Base-by-base conservation (phyloP, 2,113 vertebrate species). In the Rafetus swinhoei region DNA sequence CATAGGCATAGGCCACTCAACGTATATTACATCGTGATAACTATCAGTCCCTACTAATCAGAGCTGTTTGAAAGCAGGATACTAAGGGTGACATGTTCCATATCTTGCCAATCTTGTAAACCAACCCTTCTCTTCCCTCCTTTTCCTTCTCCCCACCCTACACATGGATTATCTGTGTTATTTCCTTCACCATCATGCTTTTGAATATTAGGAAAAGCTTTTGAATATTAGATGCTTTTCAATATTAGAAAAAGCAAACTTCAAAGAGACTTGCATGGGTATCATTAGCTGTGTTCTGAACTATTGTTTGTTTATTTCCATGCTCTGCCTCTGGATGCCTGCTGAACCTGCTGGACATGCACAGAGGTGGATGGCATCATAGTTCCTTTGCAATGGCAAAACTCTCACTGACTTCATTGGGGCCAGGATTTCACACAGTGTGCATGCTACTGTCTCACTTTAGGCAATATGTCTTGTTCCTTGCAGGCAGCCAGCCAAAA, bases 341-440 rank as follows among this genome's bases (percentile, higher is more conserved):
- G 21, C 32, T 1, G 0, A 29, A 81, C 7, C 69, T 4, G 19
- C 25, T 32, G 60, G 1, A 0, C 16, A 11, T 8, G 76, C 25
- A 4, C 0, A 56, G 39, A 39, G 39, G 39, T 39, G 39, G 39
- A 39, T 39, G 39, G 39, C 39, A 39, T 39, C 39, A 39, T 39
- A 39, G 39, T 39, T 39, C 39, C 39, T 39, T 39, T 39, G 39
- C 39, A 39, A 39, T 39, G 39, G 39, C 39, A 39, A 39, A 39
- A 39, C 39, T 39, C 39, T 39, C 39, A 39, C 39, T 39, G 39
- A 39, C 39, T 39, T 39, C 39, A 39, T 39, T 52, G n/a, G 52
- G 25, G 25, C 45, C 24, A 79, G 25, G 39, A 16, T 45, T 76
- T 76, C 39, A 39, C 25, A 24, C 24, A 79, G 10, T 15, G 24